Base-by-base conservation (phyloP, 2,888 invertebrate species). In the Pteria penguin region DNA sequence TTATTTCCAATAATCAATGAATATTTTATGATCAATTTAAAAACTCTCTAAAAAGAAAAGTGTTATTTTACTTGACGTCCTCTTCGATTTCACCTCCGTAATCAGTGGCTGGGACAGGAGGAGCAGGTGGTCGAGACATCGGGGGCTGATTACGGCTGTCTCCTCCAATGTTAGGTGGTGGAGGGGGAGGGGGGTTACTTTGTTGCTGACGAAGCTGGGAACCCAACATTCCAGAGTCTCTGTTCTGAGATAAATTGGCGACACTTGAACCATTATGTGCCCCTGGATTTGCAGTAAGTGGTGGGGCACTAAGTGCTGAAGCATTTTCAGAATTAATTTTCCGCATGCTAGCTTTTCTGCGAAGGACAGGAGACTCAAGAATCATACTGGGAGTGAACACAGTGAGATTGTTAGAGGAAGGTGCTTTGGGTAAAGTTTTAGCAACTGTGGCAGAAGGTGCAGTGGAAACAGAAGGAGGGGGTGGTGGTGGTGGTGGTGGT, bases 31-130 rank as follows among this genome's bases (percentile, higher is more conserved):
- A n/a, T n/a, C n/a, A n/a, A n/a, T n/a, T n/a, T n/a, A n/a, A n/a
- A n/a, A n/a, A n/a, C n/a, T n/a, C n/a, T n/a, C n/a, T n/a, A n/a
- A n/a, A n/a, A n/a, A n/a, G n/a, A n/a, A n/a, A n/a, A n/a, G n/a
- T n/a, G n/a, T n/a, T n/a, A n/a, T n/a, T n/a, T 69, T 76, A 84
- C 84, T 82, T 77, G 32, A 79, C 75, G 71, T 82, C 78, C 27
- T 84, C 84, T 61, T 85, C 84, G 18, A 45, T 18, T 52, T 85
- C 85, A 32, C 76, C 75, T n/a, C 78, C 81, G 22, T 71, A 74
- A 55, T 83, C 81, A 18, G 76, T 78, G 4, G 76, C 75, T 4
- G 65, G 67, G 14, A 45, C 63, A 4, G 80, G 73, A 18, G 80
- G 81, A 8, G 80, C 79, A 24, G 71, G 75, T 29, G 74, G 72